A percentile compares a stretch with the other conserved stretches of the same genome.
Evolutionary conservation across 1,140 invertebrate species (phyloP).

Genomic region (Gonatopus flavifemur): DNA sequence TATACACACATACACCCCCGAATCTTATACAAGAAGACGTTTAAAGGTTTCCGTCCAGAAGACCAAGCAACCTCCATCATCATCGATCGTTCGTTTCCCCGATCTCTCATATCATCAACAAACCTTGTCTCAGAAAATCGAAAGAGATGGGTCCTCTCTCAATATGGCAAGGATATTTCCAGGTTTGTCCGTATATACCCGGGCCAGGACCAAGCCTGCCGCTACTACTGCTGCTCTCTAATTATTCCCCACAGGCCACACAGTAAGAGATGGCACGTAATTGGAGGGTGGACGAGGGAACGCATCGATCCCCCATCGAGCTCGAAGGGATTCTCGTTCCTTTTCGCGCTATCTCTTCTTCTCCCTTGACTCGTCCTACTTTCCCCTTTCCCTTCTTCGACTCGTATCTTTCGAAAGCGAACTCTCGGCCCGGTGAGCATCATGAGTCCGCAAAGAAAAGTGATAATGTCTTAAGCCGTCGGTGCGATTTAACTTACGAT

Average conservation of each 20-base stretch:
- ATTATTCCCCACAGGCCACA: constrained; percentile 54
- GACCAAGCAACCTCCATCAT: too few relatives aligned
- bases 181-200: too few relatives aligned
- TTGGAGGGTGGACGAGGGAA: constrained; percentile 52
- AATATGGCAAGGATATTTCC: too few relatives aligned
- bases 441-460: constrained; percentile 52
- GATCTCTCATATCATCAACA: too few relatives aligned
- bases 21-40: too few relatives aligned
- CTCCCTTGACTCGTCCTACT: neutral
- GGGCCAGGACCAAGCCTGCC: constrained; percentile 21
- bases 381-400: neutral
- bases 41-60: too few relatives aligned
- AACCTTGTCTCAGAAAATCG: too few relatives aligned
- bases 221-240: constrained; percentile 56
- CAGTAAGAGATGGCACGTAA: constrained; percentile 53
- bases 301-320: constrained; percentile 43
- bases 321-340: constrained; percentile 40
- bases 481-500: constrained; percentile 56
- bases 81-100: too few relatives aligned
- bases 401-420: constrained; percentile 25
- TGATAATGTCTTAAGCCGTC: constrained; percentile 56
- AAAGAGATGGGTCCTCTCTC: too few relatives aligned
- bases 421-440: constrained; percentile 34
- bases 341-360: constrained; percentile 16
- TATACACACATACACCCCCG: constrained; percentile 3